Evolutionary conservation across 2,797 vertebrate genomes (phyloP), one percentile per base, ranked within the genome.

Genomic region (Neosalanx taihuensis): DNA sequence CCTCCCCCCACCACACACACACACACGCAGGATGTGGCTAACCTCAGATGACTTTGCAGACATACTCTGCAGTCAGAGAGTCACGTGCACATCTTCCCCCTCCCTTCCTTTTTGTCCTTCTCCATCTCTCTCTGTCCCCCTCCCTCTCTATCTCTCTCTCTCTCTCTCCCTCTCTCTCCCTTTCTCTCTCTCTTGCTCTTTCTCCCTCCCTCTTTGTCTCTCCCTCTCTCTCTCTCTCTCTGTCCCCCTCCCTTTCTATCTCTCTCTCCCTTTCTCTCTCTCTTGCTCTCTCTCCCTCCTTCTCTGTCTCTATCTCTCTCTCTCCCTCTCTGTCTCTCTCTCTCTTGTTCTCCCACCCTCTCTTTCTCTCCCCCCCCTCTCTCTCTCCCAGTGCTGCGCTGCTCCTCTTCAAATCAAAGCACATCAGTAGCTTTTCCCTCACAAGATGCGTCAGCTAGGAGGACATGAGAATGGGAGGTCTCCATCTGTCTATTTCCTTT

Each of bases 351-450:
- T 57, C 53, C 18, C 6, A 4, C 57, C 5, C 69, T 53, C 41
- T 18, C 10, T 71, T 41, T 62, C 66, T 67, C 66, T 75, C 33
- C 23, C 80, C 80, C 83, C 76, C 17, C 51, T 18, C 51, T n/a
- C 76, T 81, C 74, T 79, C 80, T 82, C 80, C 74, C 79, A 72
- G 72, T 81, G 77, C 79, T 75, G 75, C 78, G 72, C 82, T 79
- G 84, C 75, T 83, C 81, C 70, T 79, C 79, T 87, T 85, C 81
- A 81, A 79, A 86, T 88, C 84, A 72, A 73, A 66, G 77, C 64
- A 71, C 81, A 88, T 83, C 85, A 87, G 81, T 84, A 80, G 71
- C 83, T 85, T 74, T 74, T 69, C 67, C 29, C 61, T 33, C 18
- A n/a, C 17, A 30, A 60, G 10, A 20, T 26, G 12, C 13, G 26